phyloP scores from a whole-genome alignment of 2,888 invertebrate species.

The Eremobia ochroleuca region DNA sequence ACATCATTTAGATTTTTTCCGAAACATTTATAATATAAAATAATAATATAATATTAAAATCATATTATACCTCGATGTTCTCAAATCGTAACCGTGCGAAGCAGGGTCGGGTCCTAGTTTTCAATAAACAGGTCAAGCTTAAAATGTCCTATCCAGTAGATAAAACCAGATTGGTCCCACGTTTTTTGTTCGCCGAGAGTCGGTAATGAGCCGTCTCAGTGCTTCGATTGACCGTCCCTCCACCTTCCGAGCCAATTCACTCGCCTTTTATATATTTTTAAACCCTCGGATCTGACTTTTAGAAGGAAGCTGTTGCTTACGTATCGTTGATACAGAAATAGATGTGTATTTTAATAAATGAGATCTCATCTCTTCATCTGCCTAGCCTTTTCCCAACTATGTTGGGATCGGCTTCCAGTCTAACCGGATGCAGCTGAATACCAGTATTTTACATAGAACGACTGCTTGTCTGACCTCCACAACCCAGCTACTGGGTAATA shows the following conservation, averaged over 20 bases:
- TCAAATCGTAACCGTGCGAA: background rate
- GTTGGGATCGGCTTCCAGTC: too few relatives aligned
- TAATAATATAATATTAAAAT: too few relatives aligned
- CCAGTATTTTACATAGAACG: too few relatives aligned
- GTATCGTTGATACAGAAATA: slow-evolving; percentile 57
- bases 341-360: slow-evolving; percentile 30
- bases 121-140: slow-evolving; percentile 66
- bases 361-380: too few relatives aligned
- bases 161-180: slow-evolving; percentile 68
- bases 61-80: background rate
- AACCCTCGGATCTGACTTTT: slow-evolving; percentile 80
- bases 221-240: slow-evolving; percentile 88
- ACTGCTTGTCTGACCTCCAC: too few relatives aligned
- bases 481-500: too few relatives aligned
- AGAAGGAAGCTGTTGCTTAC: slow-evolving; percentile 76
- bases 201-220: slow-evolving; percentile 87
- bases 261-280: slow-evolving; percentile 84
- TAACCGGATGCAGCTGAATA: too few relatives aligned
- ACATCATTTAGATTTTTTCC: background rate
- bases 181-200: slow-evolving; percentile 72
- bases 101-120: background rate
- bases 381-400: too few relatives aligned
- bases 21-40: background rate
- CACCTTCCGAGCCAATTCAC: slow-evolving; percentile 82
- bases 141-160: slow-evolving; percentile 65